phyloP scores from a whole-genome alignment of 2,797 vertebrate species.

The Holocentrus rufus region DNA sequence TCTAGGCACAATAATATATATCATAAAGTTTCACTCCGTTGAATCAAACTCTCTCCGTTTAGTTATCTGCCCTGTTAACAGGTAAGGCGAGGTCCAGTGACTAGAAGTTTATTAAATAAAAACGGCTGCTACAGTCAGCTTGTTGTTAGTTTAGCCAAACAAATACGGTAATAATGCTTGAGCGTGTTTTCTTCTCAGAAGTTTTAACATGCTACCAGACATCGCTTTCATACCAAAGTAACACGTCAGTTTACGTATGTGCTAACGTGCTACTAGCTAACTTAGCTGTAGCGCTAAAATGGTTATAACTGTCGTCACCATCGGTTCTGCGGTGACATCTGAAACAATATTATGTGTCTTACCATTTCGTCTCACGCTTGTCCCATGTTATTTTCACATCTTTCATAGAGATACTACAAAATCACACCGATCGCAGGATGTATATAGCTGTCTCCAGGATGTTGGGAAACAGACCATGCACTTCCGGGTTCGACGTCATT shows the following conservation, averaged over 20 bases:
- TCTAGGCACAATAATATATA: neutral
- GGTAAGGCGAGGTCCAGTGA: no score
- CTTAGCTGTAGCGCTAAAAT: slow-evolving; percentile 5
- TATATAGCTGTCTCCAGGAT: neutral
- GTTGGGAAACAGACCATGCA: slow-evolving; percentile 8
- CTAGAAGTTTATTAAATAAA: no score
- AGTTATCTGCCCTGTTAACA: no score
- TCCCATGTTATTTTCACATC: slow-evolving; percentile 49
- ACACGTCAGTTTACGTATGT: neutral
- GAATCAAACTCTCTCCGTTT: no score
- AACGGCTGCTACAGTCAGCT: no score
- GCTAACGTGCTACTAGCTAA: slow-evolving; percentile 50
- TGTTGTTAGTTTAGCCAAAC: neutral
- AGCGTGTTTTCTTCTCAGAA: neutral
- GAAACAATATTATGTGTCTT: slow-evolving; percentile 28
- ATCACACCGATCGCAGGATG: neutral
- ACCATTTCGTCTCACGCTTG: slow-evolving; percentile 54
- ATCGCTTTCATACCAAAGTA: slow-evolving; percentile 14
- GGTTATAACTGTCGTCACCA: neutral
- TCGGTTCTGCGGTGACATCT: neutral
- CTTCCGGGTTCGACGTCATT: slow-evolving; percentile 63
- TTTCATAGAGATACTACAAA: neutral
- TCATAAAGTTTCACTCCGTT: neutral
- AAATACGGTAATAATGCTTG: neutral
- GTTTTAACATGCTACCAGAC: neutral